Base-by-base conservation (phyloP, 2,113 vertebrate species). In the Emydocephalus ijimae region DNA sequence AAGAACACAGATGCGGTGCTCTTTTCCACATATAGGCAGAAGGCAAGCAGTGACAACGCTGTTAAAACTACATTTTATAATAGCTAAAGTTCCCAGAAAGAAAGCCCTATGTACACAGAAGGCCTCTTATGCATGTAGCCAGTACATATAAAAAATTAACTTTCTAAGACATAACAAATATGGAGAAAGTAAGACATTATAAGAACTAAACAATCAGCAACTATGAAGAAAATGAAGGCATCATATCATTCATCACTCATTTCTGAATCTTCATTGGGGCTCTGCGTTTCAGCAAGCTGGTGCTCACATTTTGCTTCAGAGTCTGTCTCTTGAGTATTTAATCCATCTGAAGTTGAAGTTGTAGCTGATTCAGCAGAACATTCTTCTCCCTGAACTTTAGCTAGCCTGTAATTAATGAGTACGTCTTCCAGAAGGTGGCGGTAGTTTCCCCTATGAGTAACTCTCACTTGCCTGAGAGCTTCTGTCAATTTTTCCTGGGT, bases 401-500 rank as follows among this genome's bases (percentile, higher is more conserved):
- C 98, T 98, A 98, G 97, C 96, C 98, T 98, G 97, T 98, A 99
- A 97, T 97, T 97, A 97, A 97, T 97, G 97, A 99, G 98, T 96
- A 99, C 98, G 96, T 99, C 99, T 98, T 99, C 99, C 98, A 99
- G 98, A 93, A 99, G 98, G 88, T 99, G 97, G 95, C 98, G 98
- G 97, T 99, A 99, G 98, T 99, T 99, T 95, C 99, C 99, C 98
- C 99, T 98, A 97, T 99, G 99, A 98, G 98, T 98, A 97, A 99
- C 98, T 97, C 99, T 99, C 98, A 99, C 98, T 98, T 99, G 98
- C 97, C 99, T 99, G 96, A 99, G 98, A 24, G 98, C 99, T 97
- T 99, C 98, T 98, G 98, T 97, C 97, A 99, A 98, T 97, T 99
- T 99, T 94, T 98, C 98, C 97, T 98, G 98, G 57, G 98, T 96